Base-by-base conservation (phyloP, 2,888 invertebrate species). In the Mactromeris polynyma region DNA sequence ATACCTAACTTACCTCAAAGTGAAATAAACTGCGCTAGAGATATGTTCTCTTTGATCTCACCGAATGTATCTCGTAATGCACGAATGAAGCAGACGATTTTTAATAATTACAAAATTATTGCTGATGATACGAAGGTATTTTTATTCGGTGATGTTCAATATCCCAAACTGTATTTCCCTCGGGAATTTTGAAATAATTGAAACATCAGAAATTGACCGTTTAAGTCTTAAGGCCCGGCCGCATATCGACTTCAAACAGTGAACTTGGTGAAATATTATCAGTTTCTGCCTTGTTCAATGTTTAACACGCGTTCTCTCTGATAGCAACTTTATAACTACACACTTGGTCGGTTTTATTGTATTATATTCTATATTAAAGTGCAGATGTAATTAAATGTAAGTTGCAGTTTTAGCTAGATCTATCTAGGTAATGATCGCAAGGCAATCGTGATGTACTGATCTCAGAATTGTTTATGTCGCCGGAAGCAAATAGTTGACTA, bases 41-140 rank as follows among this genome's bases (percentile, higher is more conserved):
- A 73, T 73, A 73, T 36, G 73, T 73, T 73, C 3, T 19, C 36
- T 73, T 73, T 33, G 73, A 73, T 73, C 73, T 73, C 73, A 36
- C 73, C 73, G 73, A 73, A 73, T 36, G 33, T 73, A 73, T 73
- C 73, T 73, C 14, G 36, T 73, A 73, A 73, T 73, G 36, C 26
- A 73, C 73, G 73, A 73, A 73, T 73, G 36, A 36, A 73, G 73
- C 73, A 73, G 73, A 73, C 73, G 73, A 73, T 73, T 73, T 73
- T 73, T 73, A 33, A 73, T 73, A 73, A 73, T 73, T 73, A 73
- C 36, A 73, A 73, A 73, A 73, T 73, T 69, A 69, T 69, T 73
- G 33, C 73, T 73, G 73, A 31, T 73, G 36, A 36, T 73, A 36
- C 17, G 36, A 73, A 36, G 73, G 73, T 73, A 73, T 73, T 73